Evolutionary conservation across 2,888 invertebrate genomes (phyloP), one percentile per base, ranked within the genome.

Genomic region (Panopea generosa): DNA sequence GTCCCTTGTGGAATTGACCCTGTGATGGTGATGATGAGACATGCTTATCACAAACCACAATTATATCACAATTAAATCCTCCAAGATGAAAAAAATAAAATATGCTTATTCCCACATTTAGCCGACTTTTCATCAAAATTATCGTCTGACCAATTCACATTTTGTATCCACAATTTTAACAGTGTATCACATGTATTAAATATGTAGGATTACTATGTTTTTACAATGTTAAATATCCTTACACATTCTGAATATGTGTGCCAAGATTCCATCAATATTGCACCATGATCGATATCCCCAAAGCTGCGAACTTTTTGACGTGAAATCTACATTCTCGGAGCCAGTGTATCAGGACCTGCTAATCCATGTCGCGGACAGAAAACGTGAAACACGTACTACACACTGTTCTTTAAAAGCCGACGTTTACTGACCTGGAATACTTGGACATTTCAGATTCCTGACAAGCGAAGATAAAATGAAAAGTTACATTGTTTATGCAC

Each of bases 1-100:
- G 38, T 81, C 81, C 20, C 81, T 47, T n/a, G 69, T 33, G 11
- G 81, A 81, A 59, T 81, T 77, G 1, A 71, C 70, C 6, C 77
- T 70, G 43, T 81, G 81, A 50, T 77, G 81, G 53, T 77, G 77
- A 18, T 81, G 77, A 26, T 65, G 65, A 16, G 47, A 47, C 47
- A 47, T 16, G 16, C 4, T 47, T 27, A 27, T 16, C 26, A 53
- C 29, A 53, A 9, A 4, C 16, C 47, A 16, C n/a, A 47, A 9
- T 4, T 47, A 47, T 16, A 4, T 47, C 47, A 47, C 47, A 47
- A 4, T 4, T 16, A 18, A 47, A 47, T 16, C n/a, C 20, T 4
- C 47, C n/a, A 16, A 7, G 9, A 40, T 7, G 9, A 40, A 40
- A 11, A 16, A 11, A 40, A 11, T 14, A 40, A 40, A 16, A 40